Conservation (phyloP, 1,140 invertebrate species). For the Dendroctonus ponderosae region DNA sequence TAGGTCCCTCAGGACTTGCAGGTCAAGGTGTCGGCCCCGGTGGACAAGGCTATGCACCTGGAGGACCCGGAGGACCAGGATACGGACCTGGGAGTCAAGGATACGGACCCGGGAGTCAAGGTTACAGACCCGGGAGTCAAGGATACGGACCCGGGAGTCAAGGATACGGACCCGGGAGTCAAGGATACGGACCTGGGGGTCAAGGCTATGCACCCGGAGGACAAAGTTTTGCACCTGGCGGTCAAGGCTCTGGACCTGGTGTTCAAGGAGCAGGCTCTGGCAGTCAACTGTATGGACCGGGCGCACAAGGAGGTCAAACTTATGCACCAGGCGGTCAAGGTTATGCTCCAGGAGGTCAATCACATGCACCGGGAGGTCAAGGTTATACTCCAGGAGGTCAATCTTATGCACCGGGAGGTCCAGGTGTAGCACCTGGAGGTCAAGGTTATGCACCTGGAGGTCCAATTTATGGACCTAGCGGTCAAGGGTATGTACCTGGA, state of each 20-base stretch:
- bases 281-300: not conserved
- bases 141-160: not conserved
- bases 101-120: slow-evolving; percentile 1
- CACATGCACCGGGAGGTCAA: not conserved
- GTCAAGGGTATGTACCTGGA: not conserved
- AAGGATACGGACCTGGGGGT: not conserved
- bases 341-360: slow-evolving; percentile 3
- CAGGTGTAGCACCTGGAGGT: not conserved
- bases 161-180: not conserved
- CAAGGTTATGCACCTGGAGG: not conserved
- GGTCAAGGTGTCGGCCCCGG: slow-evolving; percentile 4
- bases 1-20: not conserved
- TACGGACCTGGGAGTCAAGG: not conserved
- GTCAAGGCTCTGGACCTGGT: not conserved
- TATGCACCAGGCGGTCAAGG: not conserved
- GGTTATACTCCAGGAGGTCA: not conserved
- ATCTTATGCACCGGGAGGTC: not conserved
- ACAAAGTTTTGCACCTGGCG: not conserved
- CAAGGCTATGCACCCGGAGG: not conserved
- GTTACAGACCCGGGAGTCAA: not conserved
- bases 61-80: not conserved
- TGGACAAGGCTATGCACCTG: not conserved
- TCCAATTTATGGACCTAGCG: not conserved
- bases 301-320: not conserved
- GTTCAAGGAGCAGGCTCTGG: not conserved